Base-by-base conservation (phyloP, 1,140 invertebrate genomes). In the Drosophila rufa region DNA sequence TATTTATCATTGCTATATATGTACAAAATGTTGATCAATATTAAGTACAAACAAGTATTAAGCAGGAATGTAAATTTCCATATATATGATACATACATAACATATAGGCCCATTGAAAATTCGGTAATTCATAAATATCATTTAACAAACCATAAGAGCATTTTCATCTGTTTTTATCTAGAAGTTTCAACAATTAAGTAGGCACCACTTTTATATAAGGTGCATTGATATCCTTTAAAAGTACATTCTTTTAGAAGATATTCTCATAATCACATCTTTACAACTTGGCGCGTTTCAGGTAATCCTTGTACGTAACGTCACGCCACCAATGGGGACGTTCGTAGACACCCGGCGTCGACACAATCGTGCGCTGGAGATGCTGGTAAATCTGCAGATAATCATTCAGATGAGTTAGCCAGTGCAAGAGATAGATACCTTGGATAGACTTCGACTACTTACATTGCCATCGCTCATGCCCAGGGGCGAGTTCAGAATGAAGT, bases 401-500 rank as follows among this genome's bases (percentile, higher is more conserved):
- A 55, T 22, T 51, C 14, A 27, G 42, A 22, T 27, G 19, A 30
- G 19, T 42, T 64, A 33, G 5, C 22, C 7, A 19, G 19, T 14
- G 2, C 0, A 30, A 1, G 6, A 11, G 0, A 17, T 30, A 11
- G 0, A 30, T 5, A 61, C 40, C 40, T 42, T 2, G 3, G 22
- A 25, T 9, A n/a, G 12, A 14, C 14, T 19, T 75, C 69, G 12
- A 22, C 8, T 19, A 77, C 77, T 85, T 89, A 95, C 95, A 93
- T 97, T 94, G 89, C 97, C 97, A 94, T 98, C 96, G 3, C 96
- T 95, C 82, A 94, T 94, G 53, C 97, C 97, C 14, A 98, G 93
- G 15, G 95, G 95, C 7, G 97, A 98, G 85, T 97, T 96, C 0
- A 98, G 91, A 78, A 97, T 95, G 91, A 96, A 98, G 94, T 99